phyloP scores from a whole-genome alignment of 2,113 vertebrate genomes.

The Tenrec ecaudatus region DNA sequence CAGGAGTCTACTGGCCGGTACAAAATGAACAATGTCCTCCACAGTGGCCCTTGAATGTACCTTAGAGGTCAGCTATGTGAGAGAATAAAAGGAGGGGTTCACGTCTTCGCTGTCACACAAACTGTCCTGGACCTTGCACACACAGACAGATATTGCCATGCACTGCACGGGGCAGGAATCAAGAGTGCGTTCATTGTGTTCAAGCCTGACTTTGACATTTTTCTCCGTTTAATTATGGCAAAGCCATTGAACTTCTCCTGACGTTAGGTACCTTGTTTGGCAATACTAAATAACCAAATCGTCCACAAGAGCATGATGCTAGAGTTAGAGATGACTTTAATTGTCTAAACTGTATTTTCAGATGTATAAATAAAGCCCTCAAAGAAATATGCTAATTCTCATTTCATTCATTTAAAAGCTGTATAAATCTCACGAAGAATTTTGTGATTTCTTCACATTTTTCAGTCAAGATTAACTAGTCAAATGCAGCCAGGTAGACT shows the following conservation, averaged over 20 bases:
- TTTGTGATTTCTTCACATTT: constrained; percentile 11
- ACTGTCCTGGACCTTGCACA: neutral
- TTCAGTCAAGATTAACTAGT: constrained; percentile 48
- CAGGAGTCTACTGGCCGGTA: neutral
- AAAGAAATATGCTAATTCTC: constrained; percentile 42
- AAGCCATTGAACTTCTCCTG: neutral
- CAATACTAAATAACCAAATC: neutral
- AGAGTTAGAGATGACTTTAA: neutral
- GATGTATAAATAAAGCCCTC: constrained; percentile 23
- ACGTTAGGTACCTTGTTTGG: neutral
- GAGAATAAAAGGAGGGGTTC: neutral
- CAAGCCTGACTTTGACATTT: neutral
- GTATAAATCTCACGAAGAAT: constrained; percentile 25
- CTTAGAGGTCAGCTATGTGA: neutral
- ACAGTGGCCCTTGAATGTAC: neutral
- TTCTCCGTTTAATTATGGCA: neutral
- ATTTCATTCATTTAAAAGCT: constrained; percentile 49
- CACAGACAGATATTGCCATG: neutral
- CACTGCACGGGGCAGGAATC: neutral
- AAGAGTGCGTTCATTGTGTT: neutral
- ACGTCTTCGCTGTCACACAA: neutral
- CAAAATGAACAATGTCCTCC: neutral
- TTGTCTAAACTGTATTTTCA: constrained; percentile 50
- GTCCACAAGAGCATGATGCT: neutral
- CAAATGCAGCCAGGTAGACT: constrained; percentile 1